phyloP scores from a whole-genome alignment of 2,797 vertebrate species.

The Diglossa cyanea region DNA sequence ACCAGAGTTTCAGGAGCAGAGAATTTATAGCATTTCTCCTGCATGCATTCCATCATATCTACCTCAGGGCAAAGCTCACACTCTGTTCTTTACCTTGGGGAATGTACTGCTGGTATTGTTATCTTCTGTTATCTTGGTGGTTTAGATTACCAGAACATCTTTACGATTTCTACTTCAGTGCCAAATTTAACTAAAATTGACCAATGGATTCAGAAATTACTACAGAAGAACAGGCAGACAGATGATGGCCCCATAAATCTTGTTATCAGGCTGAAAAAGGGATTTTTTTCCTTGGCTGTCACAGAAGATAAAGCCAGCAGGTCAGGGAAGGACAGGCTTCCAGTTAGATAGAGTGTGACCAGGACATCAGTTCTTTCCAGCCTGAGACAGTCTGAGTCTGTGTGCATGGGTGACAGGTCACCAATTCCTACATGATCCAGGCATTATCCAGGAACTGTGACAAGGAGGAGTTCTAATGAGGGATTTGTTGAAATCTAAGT shows the following conservation, averaged over 20 bases:
- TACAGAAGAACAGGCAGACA: not conserved
- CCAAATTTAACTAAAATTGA: conserved; percentile 1
- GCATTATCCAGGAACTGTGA: not conserved
- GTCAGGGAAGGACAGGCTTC: not conserved
- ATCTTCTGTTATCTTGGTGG: not conserved
- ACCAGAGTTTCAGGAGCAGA: not conserved
- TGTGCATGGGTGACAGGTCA: not conserved
- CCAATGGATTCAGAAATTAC: not conserved
- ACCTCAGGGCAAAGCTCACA: not conserved
- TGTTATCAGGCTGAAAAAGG: not conserved
- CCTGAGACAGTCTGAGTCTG: not conserved
- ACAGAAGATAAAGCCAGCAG: not conserved
- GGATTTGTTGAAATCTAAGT: not conserved
- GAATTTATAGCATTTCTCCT: not conserved
- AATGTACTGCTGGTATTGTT: not conserved
- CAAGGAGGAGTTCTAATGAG: not conserved
- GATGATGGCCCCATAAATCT: not conserved
- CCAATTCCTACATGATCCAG: not conserved
- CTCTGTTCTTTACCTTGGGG: not conserved
- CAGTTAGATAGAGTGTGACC: not conserved
- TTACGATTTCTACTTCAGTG: not conserved
- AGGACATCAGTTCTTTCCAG: not conserved
- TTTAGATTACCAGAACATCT: not conserved
- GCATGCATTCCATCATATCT: not conserved
- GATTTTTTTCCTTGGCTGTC: not conserved